phyloP scores from a whole-genome alignment of 2,113 vertebrate genomes.

The Anoura caudifer region DNA sequence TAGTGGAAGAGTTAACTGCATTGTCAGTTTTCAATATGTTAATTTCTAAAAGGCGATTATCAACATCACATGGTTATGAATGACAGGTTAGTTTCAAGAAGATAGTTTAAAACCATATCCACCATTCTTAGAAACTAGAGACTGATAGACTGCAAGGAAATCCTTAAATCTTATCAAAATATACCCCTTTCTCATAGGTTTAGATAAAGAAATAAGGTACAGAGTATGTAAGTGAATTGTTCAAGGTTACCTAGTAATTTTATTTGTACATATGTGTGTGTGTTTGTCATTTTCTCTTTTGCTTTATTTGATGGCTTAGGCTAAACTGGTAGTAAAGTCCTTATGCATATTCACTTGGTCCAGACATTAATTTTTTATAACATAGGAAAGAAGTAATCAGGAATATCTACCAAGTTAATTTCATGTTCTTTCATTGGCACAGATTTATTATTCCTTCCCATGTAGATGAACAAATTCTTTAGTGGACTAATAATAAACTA shows the following conservation, averaged over 20 bases:
- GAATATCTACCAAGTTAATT: conserved; percentile 45
- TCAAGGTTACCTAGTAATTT: not conserved
- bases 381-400: conserved; percentile 53
- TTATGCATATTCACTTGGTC: conserved; percentile 15
- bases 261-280: not conserved
- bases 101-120: not conserved
- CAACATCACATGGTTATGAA: not conserved
- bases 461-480: conserved; percentile 61
- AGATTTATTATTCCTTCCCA: conserved; percentile 63
- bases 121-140: not conserved
- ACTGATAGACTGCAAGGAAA: not conserved
- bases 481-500: conserved; percentile 68
- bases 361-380: conserved; percentile 25
- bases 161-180: not conserved
- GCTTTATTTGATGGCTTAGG: not conserved
- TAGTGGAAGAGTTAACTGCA: not conserved
- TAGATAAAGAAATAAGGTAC: not conserved
- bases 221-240: not conserved
- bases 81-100: not conserved
- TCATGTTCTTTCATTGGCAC: conserved; percentile 72
- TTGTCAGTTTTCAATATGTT: not conserved
- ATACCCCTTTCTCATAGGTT: not conserved
- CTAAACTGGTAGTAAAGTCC: conserved; percentile 24
- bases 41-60: not conserved
- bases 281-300: not conserved